Evolutionary conservation across 2,797 vertebrate genomes (phyloP).

Genomic region (Diplodus sargus): DNA sequence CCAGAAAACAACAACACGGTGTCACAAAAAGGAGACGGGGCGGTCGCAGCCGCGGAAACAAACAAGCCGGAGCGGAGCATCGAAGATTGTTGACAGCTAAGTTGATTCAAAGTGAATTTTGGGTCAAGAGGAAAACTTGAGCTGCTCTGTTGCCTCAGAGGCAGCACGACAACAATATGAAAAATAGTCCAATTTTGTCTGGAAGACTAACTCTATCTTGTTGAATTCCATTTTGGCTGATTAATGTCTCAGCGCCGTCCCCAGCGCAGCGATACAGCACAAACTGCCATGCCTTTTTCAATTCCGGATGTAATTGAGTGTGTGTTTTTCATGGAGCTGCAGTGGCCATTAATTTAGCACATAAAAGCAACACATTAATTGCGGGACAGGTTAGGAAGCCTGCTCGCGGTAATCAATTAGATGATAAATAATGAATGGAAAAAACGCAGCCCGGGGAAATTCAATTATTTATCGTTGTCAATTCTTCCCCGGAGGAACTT

Average conservation of each 20-base stretch:
- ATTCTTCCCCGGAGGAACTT: conserved; percentile 48
- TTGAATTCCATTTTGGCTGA: conserved; percentile 67
- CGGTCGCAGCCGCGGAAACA: conserved; percentile 13
- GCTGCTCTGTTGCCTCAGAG: conserved; percentile 38
- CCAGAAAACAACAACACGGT: conserved; percentile 39
- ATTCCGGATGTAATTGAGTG: conserved; percentile 76
- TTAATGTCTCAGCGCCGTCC: conserved; percentile 61
- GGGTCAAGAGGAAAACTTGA: conserved; percentile 60
- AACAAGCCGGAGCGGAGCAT: conserved; percentile 37
- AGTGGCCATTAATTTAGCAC: conserved; percentile 78
- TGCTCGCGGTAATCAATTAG: conserved; percentile 74
- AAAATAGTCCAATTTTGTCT: conserved; percentile 62
- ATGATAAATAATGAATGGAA: conserved; percentile 74
- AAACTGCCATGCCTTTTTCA: conserved; percentile 54
- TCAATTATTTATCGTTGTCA: conserved; percentile 68
- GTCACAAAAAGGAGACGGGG: conserved; percentile 43
- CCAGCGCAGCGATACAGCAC: conserved; percentile 29
- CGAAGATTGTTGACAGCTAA: conserved; percentile 46
- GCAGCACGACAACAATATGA: conserved; percentile 62
- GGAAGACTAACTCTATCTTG: conserved; percentile 58
- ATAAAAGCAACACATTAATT: conserved; percentile 77
- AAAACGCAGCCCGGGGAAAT: conserved; percentile 55
- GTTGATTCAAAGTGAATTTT: conserved; percentile 61
- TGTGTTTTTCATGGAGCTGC: conserved; percentile 72
- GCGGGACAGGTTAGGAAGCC: conserved; percentile 70